Evolutionary conservation across 1,140 invertebrate genomes (phyloP), one percentile per base, ranked within the genome.

Genomic region (Dufourea novaeangliae): DNA sequence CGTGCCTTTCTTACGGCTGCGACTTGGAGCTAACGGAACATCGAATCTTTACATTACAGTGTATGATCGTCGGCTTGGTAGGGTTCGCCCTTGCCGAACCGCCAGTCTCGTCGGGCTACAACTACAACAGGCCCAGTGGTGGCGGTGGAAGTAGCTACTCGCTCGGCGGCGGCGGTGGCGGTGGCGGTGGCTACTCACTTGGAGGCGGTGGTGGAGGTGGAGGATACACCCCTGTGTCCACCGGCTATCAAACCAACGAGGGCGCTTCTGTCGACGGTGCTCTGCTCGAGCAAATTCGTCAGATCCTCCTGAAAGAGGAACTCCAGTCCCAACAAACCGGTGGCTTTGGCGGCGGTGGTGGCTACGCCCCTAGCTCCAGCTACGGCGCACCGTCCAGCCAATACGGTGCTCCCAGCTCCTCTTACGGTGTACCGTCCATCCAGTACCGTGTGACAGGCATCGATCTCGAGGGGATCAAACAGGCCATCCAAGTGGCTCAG

Each of bases 251-350:
- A 82, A 95, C 95, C 66, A 95, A 93, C 79, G 96, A 97, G 88
- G 96, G 96, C 61, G 95, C 95, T 84, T 94, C 95, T 90, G 95
- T 97, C 59, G 96, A 97, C 91, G 94, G 94, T 52, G 94, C 95
- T 76, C 94, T 97, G 68, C 93, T 97, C 66, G 96, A 97, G 88
- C 95, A 97, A 90, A 95, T 97, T 84, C 95, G 96, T 83, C 94
- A 96, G 90, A 96, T 97, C 88, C 93, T 97, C 62, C 93, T 97
- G 76, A 96, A 95, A 87, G 96, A 97, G 89, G 96, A 97, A 91
- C 94, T 95, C 88, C 94, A 94, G 77, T 91, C 94, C 3, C 91
- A 92, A 34, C 93, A 93, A 67, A 81, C 78, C 25, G 91, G 92
- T 11, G 91, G 92, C 34, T 90, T 92, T 57, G 90, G 90, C 22